Evolutionary conservation across 2,113 vertebrate genomes (phyloP).

Genomic region (Thomomys bottae): DNA sequence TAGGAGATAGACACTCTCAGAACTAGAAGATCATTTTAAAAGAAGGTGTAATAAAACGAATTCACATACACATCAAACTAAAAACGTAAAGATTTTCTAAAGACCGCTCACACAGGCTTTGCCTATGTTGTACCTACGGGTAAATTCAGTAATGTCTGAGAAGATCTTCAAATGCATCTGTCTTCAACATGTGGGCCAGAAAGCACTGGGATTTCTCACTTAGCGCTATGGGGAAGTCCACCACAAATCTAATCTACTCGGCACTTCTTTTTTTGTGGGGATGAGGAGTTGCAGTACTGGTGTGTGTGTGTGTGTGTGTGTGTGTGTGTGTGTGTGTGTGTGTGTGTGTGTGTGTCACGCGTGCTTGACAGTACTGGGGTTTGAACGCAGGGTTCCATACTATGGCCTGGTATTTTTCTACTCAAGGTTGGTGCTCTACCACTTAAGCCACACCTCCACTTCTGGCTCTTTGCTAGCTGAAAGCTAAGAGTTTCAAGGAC

Average conservation of each 20-base stretch:
- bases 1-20: background rate
- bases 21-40: background rate
- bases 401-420: no score
- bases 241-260: rapidly evolving
- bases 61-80: background rate
- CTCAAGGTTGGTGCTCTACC: no score
- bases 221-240: background rate
- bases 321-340: background rate
- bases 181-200: background rate
- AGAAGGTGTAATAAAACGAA: background rate
- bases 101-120: background rate
- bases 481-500: no score
- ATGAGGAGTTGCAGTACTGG: no score
- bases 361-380: background rate
- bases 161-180: background rate
- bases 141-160: no score
- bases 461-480: no score
- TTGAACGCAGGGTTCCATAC: no score
- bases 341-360: background rate
- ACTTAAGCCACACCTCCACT: no score
- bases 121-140: no score
- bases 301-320: background rate
- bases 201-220: background rate
- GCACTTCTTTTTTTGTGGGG: background rate
- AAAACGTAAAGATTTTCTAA: background rate